Base-by-base conservation (phyloP, 2,888 invertebrate genomes). In the Acanthosepion lycidas region DNA sequence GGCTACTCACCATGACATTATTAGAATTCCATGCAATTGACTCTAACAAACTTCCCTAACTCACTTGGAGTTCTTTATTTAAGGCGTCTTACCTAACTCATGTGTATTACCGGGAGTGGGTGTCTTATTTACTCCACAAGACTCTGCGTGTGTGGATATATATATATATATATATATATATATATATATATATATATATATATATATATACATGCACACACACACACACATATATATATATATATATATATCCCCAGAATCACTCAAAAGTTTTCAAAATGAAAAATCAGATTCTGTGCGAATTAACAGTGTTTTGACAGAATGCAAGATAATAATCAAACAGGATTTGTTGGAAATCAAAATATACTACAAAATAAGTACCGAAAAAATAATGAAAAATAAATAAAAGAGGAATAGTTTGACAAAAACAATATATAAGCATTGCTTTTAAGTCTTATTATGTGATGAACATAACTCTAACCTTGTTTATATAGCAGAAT, bases 221-320 rank as follows among this genome's bases (percentile, higher is more conserved):
- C n/a, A n/a, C n/a, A n/a, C n/a, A n/a, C n/a, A n/a, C n/a, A n/a
- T n/a, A n/a, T n/a, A 78, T 2, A 78, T 33, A 28, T 78, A 78
- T 33, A 12, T 12, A n/a, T 12, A 9, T 15, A 15, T 33, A 78
- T 33, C 4, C 12, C n/a, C 20, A 78, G 12, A n/a, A 12, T 15
- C n/a, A 33, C 12, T 33, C n/a, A 12, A 78, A 78, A 78, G 78
- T n/a, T n/a, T 78, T 78, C n/a, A 78, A 78, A 78, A n/a, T 78
- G 78, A n/a, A 78, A 78, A 78, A n/a, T 78, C 78, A 78, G 9
- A 78, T 78, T 78, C 78, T n/a, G 0, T n/a, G 78, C 12, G 78
- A 78, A 78, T 78, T 78, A 78, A 78, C 78, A 78, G n/a, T 78
- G 78, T 78, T 78, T 78, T 78, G 78, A 78, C 78, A 78, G n/a